phyloP scores from a whole-genome alignment of 1,140 invertebrate species.

The Eriosoma lanigerum region DNA sequence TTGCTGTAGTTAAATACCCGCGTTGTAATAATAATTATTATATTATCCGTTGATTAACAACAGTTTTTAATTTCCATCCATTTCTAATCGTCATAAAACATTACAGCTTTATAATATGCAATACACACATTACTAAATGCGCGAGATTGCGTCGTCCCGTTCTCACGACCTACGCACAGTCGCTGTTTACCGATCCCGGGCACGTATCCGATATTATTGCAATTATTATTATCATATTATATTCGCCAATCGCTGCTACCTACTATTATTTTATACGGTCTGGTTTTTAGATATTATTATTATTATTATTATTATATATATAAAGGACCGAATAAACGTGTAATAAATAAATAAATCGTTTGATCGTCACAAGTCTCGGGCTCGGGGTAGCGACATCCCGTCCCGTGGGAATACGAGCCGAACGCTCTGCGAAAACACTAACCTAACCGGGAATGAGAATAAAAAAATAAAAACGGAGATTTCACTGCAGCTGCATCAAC shows the following conservation, averaged over 20 bases:
- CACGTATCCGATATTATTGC: conserved; percentile 39
- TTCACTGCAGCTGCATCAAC: not conserved
- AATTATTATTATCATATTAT: conserved; percentile 2
- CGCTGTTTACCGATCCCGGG: conserved; percentile 31
- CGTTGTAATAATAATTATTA: not conserved
- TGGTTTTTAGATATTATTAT: not conserved
- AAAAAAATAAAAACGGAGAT: conserved; percentile 26
- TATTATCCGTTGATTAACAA: conserved; percentile 9
- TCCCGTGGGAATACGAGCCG: conserved; percentile 20
- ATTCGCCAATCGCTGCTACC: too few species aligned
- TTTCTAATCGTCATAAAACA: not conserved
- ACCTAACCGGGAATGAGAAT: not conserved
- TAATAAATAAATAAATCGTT: conserved; percentile 12
- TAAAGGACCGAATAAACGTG: not conserved
- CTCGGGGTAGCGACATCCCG: not conserved
- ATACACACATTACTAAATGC: not conserved
- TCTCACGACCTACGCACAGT: conserved; percentile 37
- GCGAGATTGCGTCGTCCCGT: not conserved
- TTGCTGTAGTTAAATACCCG: not conserved
- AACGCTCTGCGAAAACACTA: not conserved
- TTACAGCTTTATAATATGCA: too few species aligned
- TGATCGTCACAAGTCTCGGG: too few species aligned
- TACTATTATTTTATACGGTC: not conserved
- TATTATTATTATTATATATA: too few species aligned
- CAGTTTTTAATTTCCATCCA: not conserved